phyloP scores from a whole-genome alignment of 2,797 vertebrate species.

The Buceros bicornis region DNA sequence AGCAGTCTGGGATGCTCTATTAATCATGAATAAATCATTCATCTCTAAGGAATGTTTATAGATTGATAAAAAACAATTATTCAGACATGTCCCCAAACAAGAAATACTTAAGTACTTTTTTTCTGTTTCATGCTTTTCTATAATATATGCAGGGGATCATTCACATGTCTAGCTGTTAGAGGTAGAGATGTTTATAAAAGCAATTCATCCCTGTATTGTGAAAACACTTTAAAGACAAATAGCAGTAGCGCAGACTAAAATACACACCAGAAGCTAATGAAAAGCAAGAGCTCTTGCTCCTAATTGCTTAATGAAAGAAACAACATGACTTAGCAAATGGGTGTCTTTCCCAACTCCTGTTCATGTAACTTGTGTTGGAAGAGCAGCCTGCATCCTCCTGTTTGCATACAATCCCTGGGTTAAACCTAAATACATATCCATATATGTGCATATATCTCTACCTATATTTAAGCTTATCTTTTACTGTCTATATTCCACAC shows the following conservation, averaged over 20 bases:
- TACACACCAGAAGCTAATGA: neutral
- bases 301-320: neutral
- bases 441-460: neutral
- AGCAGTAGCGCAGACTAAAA: neutral
- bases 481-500: neutral
- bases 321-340: neutral
- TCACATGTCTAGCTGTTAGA: neutral
- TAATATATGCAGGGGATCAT: neutral
- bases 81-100: neutral
- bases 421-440: neutral
- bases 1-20: neutral
- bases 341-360: neutral
- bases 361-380: neutral
- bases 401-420: neutral
- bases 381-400: neutral
- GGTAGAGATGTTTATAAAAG: neutral
- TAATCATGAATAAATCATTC: slow-evolving; percentile 33
- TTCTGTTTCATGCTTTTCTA: neutral
- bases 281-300: neutral
- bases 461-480: neutral
- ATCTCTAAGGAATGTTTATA: neutral
- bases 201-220: neutral
- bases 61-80: neutral
- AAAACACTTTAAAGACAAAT: neutral
- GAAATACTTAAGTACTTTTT: neutral